Evolutionary conservation across 2,113 vertebrate species (phyloP).

Genomic region (Microcebus ravelobensis): DNA sequence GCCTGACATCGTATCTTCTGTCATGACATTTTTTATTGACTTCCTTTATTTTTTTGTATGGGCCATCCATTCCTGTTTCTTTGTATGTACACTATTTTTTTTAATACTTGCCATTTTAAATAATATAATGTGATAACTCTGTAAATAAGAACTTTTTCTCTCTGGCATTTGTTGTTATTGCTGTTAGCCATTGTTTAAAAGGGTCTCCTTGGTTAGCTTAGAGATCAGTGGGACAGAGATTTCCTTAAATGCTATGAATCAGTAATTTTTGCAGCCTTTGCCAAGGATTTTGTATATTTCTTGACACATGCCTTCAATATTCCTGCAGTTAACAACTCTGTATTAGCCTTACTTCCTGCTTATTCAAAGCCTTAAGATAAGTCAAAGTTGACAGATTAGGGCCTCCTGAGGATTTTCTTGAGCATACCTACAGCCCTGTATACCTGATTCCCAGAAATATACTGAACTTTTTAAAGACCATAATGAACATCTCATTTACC

Average conservation of each 20-base stretch:
- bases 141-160: background rate
- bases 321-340: background rate
- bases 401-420: background rate
- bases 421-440: background rate
- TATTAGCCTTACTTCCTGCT: background rate
- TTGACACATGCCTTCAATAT: background rate
- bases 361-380: background rate
- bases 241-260: background rate
- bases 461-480: background rate
- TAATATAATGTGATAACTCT: background rate
- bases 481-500: background rate
- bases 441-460: background rate
- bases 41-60: background rate
- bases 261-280: background rate
- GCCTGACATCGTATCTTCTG: background rate
- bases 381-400: background rate
- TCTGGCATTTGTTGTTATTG: background rate
- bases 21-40: background rate
- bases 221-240: background rate
- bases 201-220: background rate
- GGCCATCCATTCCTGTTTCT: background rate
- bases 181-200: background rate
- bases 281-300: background rate
- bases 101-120: conserved; percentile 2
- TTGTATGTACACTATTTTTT: background rate